Conservation (phyloP, 2,797 vertebrate species). For the Esox lucius region DNA sequence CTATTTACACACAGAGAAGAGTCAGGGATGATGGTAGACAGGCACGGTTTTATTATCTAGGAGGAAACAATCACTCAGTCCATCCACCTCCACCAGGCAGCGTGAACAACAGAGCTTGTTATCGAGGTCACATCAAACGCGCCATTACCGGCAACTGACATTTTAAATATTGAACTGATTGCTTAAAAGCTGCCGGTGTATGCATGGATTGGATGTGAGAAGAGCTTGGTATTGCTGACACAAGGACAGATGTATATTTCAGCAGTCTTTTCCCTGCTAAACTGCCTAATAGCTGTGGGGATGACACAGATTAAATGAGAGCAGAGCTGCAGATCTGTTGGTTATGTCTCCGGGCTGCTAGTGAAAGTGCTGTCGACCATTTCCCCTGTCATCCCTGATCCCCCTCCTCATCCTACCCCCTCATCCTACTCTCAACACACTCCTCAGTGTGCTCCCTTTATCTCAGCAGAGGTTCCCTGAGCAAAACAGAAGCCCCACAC, state of each 20-base stretch:
- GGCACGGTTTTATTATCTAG: constrained; percentile 54
- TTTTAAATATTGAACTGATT: constrained; percentile 74
- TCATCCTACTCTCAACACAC: not conserved
- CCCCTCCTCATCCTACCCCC: constrained; percentile 27
- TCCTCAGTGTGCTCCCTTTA: not conserved
- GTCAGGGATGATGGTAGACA: constrained; percentile 31
- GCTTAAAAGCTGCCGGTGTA: constrained; percentile 43
- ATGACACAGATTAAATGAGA: constrained; percentile 63
- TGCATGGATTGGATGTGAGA: constrained; percentile 7
- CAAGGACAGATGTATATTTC: constrained; percentile 75
- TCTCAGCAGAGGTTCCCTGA: constrained; percentile 45
- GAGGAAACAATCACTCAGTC: constrained; percentile 63
- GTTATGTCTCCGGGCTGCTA: constrained; percentile 47
- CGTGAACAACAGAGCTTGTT: constrained; percentile 64
- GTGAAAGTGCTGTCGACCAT: constrained; percentile 48
- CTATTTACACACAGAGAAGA: constrained; percentile 57
- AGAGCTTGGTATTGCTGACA: constrained; percentile 60
- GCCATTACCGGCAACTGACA: constrained; percentile 57
- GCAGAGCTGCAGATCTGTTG: constrained; percentile 63
- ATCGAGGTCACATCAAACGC: constrained; percentile 66
- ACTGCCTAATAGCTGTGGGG: constrained; percentile 70
- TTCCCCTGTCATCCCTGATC: constrained; percentile 14
- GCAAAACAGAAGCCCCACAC: constrained; percentile 38
- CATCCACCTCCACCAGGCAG: constrained; percentile 60
- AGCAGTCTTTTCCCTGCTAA: constrained; percentile 73